Base-by-base conservation (phyloP, 2,888 invertebrate genomes). In the Leucania comma region DNA sequence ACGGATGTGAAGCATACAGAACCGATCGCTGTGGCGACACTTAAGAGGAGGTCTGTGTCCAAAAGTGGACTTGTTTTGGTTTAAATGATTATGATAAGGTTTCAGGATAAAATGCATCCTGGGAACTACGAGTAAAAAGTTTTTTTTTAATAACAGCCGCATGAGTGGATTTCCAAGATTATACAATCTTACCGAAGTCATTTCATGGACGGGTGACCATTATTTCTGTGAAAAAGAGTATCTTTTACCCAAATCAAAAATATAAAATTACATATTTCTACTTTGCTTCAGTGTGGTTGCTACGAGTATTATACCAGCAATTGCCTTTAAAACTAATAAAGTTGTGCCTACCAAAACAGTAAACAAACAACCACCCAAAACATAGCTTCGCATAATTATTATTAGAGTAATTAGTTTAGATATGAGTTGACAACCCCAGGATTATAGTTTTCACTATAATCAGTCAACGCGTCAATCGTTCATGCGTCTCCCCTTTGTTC, bases 381-480 rank as follows among this genome's bases (percentile, higher is more conserved):
- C 29, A 29, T 32, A 48, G 17, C 78, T 70, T 48, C 14, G 1
- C n/a, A 32, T n/a, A 12, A 20, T 54, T 22, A 51, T n/a, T 35
- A 20, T 29, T 12, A 48, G 8, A 56, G 10, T 35, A 53, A 68
- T 77, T 68, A 68, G 24, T 58, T 14, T 26, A 57, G n/a, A 38
- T 24, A 20, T 2, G 3, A 48, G 22, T 17, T 59, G 59, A 60
- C 71, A 56, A 32, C 24, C 29, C 22, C 58, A 29, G 62, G 82
- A 78, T 72, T 78, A 78, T 38, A 72, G 26, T 53, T 85, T 83
- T 83, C 78, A 71, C 50, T 78, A 86, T 86, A 86, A 90, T 92
- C 91, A 85, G 90, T 90, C 90, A 90, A 29, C 51, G 32, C 63
- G 79, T 81, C 80, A 87, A 80, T 82, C 85, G 72, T 74, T 84